phyloP scores from a whole-genome alignment of 2,113 vertebrate genomes.

The Colossoma macropomum region DNA sequence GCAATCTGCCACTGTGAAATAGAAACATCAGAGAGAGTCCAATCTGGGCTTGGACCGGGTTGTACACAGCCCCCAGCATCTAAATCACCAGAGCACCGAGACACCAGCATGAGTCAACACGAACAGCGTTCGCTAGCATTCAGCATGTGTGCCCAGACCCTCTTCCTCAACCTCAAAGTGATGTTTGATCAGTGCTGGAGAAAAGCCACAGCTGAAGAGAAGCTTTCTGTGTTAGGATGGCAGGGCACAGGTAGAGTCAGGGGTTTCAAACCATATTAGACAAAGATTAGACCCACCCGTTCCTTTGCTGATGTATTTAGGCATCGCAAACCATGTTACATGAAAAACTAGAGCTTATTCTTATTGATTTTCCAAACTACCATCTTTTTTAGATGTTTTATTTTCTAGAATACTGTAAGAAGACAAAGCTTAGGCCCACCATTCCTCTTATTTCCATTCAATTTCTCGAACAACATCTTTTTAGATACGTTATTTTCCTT shows the following conservation, averaged over 20 bases:
- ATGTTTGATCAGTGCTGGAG: not conserved
- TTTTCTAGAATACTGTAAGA: too few species aligned
- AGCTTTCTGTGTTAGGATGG: not conserved
- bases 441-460: too few species aligned
- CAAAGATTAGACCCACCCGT: too few species aligned
- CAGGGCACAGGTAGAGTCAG: not conserved
- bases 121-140: not conserved
- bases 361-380: too few species aligned
- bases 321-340: too few species aligned
- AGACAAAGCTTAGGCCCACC: too few species aligned
- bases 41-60: not conserved
- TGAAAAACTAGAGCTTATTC: too few species aligned
- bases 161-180: not conserved
- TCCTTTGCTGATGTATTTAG: too few species aligned
- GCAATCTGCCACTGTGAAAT: not conserved
- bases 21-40: slow-evolving; percentile 1
- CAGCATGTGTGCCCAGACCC: not conserved
- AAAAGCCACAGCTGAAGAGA: not conserved
- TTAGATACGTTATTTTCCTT: too few species aligned
- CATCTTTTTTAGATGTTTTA: not conserved
- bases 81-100: not conserved
- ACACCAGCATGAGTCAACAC: not conserved
- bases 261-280: not conserved
- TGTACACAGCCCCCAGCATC: slow-evolving; percentile 1
- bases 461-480: too few species aligned